Conservation (phyloP, 2,113 vertebrate species). For the Otocyon megalotis region DNA sequence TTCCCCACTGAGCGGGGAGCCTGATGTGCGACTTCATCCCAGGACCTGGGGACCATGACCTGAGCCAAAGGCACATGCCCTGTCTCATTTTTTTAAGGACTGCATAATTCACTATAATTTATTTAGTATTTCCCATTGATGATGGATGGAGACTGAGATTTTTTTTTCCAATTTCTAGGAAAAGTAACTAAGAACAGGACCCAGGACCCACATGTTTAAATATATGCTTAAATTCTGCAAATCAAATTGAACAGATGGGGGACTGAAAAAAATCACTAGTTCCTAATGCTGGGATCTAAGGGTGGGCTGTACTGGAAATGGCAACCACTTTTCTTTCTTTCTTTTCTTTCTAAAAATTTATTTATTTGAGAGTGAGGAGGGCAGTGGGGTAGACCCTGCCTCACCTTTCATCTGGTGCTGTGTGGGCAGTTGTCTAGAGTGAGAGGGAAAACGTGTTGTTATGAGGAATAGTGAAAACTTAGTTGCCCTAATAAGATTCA, state of each 20-base stretch:
- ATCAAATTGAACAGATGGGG: not conserved
- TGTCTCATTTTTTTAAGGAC: not conserved
- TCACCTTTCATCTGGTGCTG: not conserved
- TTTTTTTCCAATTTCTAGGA: conserved; percentile 11
- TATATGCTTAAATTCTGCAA: not conserved
- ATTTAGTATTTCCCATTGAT: not conserved
- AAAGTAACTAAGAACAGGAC: not conserved
- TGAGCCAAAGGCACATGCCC: too few relatives aligned
- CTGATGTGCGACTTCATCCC: too few relatives aligned
- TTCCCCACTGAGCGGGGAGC: too few relatives aligned
- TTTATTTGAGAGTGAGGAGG: not conserved
- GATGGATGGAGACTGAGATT: not conserved
- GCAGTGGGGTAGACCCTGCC: not conserved
- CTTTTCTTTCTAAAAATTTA: not conserved
- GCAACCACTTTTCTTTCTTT: not conserved
- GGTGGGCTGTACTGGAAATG: not conserved
- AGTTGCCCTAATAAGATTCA: not conserved
- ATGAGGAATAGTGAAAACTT: not conserved
- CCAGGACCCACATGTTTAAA: not conserved
- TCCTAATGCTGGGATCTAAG: not conserved
- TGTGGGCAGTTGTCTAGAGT: not conserved
- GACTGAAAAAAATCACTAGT: not conserved
- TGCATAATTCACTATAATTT: not conserved
- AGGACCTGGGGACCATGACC: too few relatives aligned
- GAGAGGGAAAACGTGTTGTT: not conserved